phyloP scores from a whole-genome alignment of 2,113 vertebrate genomes.

The Zosterops lateralis region DNA sequence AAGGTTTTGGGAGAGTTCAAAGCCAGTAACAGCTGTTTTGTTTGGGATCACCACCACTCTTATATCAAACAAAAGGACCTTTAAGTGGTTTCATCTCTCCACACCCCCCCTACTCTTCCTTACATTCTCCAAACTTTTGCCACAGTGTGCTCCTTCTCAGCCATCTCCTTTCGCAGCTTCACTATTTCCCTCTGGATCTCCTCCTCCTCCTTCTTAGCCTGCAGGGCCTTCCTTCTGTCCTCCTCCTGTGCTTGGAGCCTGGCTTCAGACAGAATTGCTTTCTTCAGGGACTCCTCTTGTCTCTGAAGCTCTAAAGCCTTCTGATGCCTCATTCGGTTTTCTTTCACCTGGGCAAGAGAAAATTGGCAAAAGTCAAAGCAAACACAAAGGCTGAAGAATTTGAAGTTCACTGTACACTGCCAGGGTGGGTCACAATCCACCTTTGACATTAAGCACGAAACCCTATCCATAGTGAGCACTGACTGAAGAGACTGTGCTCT shows the following conservation, averaged over 20 bases:
- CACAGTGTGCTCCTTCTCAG: slow-evolving; percentile 74
- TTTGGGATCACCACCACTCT: neutral
- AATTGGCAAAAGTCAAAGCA: neutral
- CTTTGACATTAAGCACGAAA: neutral
- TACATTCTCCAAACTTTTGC: slow-evolving; percentile 79
- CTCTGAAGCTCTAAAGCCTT: slow-evolving; percentile 74
- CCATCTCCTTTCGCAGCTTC: slow-evolving; percentile 82
- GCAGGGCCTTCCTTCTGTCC: slow-evolving; percentile 74
- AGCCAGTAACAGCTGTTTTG: neutral
- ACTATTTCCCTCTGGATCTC: slow-evolving; percentile 86
- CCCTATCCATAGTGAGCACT: accelerated
- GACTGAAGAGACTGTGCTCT: neutral
- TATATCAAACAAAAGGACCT: neutral
- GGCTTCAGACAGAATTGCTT: slow-evolving; percentile 73
- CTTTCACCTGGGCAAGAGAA: slow-evolving; percentile 79
- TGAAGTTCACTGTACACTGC: neutral
- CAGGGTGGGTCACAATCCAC: neutral
- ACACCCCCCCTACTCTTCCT: neutral
- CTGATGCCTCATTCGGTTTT: slow-evolving; percentile 81
- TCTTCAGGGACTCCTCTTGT: slow-evolving; percentile 72
- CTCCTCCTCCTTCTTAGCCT: slow-evolving; percentile 79
- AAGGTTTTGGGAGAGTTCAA: neutral
- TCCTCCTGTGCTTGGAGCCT: slow-evolving; percentile 73
- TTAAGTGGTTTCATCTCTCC: neutral
- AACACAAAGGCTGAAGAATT: neutral